These are phyloP conservation scores for Plodia interpunctella DNA, from an alignment of 1,140 invertebrate species.

Conservation along the genomic window DNA sequence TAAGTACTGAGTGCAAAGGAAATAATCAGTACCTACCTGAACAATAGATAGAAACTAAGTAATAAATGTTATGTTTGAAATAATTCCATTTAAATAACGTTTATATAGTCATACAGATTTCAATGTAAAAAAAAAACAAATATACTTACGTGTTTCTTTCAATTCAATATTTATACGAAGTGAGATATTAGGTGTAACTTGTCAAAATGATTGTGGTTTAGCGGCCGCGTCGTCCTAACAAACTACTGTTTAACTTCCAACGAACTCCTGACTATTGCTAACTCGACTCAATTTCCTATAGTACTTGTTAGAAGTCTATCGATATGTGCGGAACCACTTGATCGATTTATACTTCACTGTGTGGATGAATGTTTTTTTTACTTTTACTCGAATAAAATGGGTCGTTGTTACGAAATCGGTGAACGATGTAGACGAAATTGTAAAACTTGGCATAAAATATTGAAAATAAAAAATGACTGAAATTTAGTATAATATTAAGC, in stretches of 20 bases:
- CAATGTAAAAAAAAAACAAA: too few species aligned
- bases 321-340: neutral
- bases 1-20: too few species aligned
- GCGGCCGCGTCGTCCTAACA: slow-evolving; percentile 22
- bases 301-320: slow-evolving; percentile 8
- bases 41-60: too few species aligned
- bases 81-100: too few species aligned
- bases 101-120: too few species aligned
- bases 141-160: neutral
- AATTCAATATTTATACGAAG: slow-evolving; percentile 9
- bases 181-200: slow-evolving; percentile 26
- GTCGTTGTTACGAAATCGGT: neutral
- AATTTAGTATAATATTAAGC: too few species aligned
- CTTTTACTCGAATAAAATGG: neutral
- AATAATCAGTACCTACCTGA: too few species aligned
- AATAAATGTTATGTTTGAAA: too few species aligned
- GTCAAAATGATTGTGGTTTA: slow-evolving; percentile 28
- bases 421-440: neutral
- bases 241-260: slow-evolving; percentile 33
- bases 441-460: neutral
- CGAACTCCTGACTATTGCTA: slow-evolving; percentile 29
- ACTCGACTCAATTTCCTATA: slow-evolving; percentile 23
- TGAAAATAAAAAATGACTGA: too few species aligned
- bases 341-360: neutral
- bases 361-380: neutral